Conservation (phyloP, 2,888 invertebrate genomes). For the Lysandra bellargus region DNA sequence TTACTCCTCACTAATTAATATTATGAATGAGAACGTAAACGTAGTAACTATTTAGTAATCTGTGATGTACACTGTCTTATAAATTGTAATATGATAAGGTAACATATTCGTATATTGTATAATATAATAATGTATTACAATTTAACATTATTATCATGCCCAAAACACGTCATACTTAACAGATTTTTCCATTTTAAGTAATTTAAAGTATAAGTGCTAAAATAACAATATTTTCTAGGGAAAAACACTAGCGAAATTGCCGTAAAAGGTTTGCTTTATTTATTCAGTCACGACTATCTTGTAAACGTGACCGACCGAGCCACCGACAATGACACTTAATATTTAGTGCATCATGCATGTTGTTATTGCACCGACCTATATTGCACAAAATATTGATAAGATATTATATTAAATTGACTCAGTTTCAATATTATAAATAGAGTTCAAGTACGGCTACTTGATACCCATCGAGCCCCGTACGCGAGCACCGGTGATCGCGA, state of each 20-base stretch:
- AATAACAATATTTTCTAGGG: neutral
- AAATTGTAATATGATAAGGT: no score
- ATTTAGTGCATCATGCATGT: neutral
- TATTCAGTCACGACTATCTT: conserved; percentile 1
- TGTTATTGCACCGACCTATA: conserved; percentile 8
- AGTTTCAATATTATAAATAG: neutral
- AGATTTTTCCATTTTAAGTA: no score
- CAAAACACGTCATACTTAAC: no score
- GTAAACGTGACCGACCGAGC: neutral
- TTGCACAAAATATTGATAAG: neutral
- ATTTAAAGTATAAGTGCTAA: neutral
- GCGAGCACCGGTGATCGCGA: no score
- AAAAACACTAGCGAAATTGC: neutral
- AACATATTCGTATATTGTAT: no score
- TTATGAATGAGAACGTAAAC: no score
- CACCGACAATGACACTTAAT: neutral
- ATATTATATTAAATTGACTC: neutral
- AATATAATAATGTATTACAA: no score
- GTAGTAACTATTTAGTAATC: no score
- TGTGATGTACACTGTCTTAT: no score
- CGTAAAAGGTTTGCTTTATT: neutral
- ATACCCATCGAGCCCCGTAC: neutral
- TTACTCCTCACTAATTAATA: no score
- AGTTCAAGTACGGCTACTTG: neutral
- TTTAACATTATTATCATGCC: no score